A percentile compares a stretch with the other conserved stretches of the same genome.
Evolutionary conservation across 2,797 vertebrate species (phyloP).

Genomic region (Vespertilio murinus): DNA sequence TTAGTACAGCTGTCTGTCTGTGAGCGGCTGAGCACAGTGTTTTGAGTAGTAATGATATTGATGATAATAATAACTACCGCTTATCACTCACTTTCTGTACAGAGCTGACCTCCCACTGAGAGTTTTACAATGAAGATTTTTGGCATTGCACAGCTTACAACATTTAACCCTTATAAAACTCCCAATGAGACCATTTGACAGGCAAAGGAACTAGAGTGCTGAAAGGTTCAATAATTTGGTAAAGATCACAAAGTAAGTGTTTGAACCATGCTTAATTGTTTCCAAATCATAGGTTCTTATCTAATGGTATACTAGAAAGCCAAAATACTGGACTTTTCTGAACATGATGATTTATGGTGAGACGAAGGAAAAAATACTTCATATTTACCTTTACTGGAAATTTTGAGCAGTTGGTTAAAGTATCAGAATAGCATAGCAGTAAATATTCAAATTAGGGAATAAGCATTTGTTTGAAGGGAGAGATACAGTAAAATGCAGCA

Average conservation of each 20-base stretch:
- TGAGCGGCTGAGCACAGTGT: background rate
- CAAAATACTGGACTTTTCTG: slow-evolving; percentile 12
- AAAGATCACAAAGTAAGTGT: slow-evolving; percentile 46
- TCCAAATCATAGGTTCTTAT: background rate
- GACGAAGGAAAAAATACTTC: background rate
- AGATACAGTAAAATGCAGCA: background rate
- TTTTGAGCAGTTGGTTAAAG: background rate
- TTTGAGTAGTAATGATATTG: slow-evolving; percentile 53
- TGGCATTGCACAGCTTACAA: slow-evolving; percentile 27
- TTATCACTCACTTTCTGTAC: background rate
- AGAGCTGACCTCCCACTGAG: background rate
- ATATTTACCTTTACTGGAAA: slow-evolving; percentile 16
- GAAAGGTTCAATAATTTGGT: slow-evolving; percentile 56
- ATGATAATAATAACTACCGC: background rate
- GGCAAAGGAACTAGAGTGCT: background rate
- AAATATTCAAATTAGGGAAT: background rate
- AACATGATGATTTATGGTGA: background rate
- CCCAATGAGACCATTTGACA: slow-evolving; percentile 42
- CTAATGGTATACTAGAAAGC: background rate
- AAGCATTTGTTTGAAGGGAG: background rate
- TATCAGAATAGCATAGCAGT: background rate
- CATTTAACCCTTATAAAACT: slow-evolving; percentile 53
- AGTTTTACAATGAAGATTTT: slow-evolving; percentile 24
- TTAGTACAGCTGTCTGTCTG: background rate
- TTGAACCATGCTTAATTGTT: background rate